Conservation (phyloP, 2,888 invertebrate genomes). For the Tipula unca region DNA sequence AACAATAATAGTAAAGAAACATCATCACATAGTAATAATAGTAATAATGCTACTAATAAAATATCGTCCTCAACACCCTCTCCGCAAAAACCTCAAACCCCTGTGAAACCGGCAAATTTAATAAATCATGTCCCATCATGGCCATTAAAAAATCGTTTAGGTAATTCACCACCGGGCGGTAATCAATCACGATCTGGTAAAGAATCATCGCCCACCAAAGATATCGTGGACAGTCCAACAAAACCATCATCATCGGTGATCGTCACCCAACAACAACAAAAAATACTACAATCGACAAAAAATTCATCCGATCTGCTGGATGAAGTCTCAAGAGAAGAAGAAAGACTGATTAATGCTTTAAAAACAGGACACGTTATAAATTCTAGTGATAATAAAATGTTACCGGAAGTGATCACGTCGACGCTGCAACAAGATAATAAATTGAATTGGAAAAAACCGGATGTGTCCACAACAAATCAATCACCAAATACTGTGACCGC, state of each 20-base stretch:
- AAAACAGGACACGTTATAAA: conserved; percentile 60
- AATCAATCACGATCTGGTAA: conserved; percentile 23
- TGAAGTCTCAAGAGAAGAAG: conserved; percentile 74
- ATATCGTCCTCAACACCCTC: conserved; percentile 21
- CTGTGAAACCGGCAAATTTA: conserved; percentile 30
- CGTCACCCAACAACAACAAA: conserved; percentile 20
- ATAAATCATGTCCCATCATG: conserved; percentile 44
- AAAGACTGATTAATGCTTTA: conserved; percentile 66
- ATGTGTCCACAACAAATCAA: conserved; percentile 22
- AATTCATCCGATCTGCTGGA: conserved; percentile 44
- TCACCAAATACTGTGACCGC: conserved; percentile 21
- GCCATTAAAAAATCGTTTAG: conserved; percentile 48
- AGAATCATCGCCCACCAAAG: conserved; percentile 23
- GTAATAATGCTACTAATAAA: conserved; percentile 22
- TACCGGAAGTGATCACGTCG: conserved; percentile 29
- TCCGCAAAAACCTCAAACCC: conserved; percentile 29
- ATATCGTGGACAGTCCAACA: conserved; percentile 23
- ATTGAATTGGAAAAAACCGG: conserved; percentile 23
- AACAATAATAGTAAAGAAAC: conserved; percentile 24
- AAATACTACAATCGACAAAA: conserved; percentile 24
- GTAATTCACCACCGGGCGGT: conserved; percentile 24
- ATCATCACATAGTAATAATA: conserved; percentile 20
- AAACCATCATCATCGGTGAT: conserved; percentile 22
- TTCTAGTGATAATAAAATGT: conserved; percentile 38
- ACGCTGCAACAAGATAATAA: conserved; percentile 25